Evolutionary conservation across 2,797 vertebrate species (phyloP).

Genomic region (Simalia tracyae): DNA sequence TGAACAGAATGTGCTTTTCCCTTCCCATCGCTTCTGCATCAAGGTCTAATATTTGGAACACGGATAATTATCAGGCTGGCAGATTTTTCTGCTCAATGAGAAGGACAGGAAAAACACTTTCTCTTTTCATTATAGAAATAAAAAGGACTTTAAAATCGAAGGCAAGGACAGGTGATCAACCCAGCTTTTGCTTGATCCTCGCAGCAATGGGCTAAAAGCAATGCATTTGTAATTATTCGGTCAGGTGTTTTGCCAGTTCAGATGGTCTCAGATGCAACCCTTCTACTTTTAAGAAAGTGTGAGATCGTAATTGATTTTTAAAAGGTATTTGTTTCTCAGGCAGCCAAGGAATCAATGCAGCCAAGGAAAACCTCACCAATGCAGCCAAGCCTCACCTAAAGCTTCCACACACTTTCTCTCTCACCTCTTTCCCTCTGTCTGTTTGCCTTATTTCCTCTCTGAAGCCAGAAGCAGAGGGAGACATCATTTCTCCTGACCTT

Average conservation of each 20-base stretch:
- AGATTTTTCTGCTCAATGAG: conserved; percentile 5
- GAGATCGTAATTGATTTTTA: conserved; percentile 7
- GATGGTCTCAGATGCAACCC: not conserved
- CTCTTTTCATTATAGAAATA: conserved; percentile 25
- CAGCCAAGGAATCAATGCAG: not conserved
- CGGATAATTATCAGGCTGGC: not conserved
- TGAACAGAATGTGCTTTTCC: not conserved
- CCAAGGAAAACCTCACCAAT: not conserved
- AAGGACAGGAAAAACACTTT: conserved; percentile 7
- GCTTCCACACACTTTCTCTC: not conserved
- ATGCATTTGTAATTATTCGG: conserved; percentile 2
- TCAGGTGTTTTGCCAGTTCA: conserved; percentile 5
- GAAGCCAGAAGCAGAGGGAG: not conserved
- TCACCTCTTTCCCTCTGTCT: not conserved
- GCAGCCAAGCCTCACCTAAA: not conserved
- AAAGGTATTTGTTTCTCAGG: not conserved
- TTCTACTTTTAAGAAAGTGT: conserved; percentile 4
- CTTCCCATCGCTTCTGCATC: not conserved
- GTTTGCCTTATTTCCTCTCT: not conserved
- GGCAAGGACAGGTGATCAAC: conserved; percentile 1
- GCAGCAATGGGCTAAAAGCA: not conserved
- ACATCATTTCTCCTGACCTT: not conserved
- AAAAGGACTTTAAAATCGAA: conserved; percentile 10
- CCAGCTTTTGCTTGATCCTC: not conserved
- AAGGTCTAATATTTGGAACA: not conserved